These are phyloP conservation scores for Malaclemys terrapin DNA, from an alignment of 2,113 vertebrate species.

Conservation along the genomic window DNA sequence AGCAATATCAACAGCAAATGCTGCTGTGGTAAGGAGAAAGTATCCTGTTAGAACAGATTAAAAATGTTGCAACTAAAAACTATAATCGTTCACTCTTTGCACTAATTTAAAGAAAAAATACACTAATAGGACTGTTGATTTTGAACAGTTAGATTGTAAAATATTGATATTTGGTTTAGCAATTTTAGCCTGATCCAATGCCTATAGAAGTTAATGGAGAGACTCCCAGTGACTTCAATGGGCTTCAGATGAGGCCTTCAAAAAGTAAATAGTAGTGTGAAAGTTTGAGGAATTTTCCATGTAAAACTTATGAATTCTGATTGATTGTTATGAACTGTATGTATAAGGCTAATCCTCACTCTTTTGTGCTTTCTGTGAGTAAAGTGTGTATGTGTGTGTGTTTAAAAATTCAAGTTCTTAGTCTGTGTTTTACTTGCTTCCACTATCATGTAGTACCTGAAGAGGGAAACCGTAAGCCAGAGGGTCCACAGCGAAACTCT, in stretches of 20 bases:
- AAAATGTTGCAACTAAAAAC: neutral
- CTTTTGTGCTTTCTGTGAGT: too few relatives aligned
- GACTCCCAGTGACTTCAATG: accelerated
- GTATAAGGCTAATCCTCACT: neutral
- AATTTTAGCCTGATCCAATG: accelerated
- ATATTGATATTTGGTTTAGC: neutral
- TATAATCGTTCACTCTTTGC: neutral
- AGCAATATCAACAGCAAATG: neutral
- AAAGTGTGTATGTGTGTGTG: too few relatives aligned
- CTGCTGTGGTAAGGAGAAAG: conserved; percentile 41
- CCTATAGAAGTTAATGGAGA: neutral
- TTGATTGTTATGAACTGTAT: neutral
- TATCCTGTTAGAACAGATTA: conserved; percentile 5
- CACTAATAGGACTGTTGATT: neutral
- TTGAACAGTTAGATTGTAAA: conserved; percentile 6
- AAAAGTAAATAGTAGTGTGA: neutral
- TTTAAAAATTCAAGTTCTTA: too few relatives aligned
- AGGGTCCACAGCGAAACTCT: neutral
- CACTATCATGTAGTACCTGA: too few relatives aligned
- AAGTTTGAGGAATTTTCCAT: neutral
- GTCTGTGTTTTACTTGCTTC: too few relatives aligned
- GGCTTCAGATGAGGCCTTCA: neutral
- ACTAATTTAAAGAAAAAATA: conserved; percentile 8
- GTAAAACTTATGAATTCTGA: neutral
- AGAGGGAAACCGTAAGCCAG: too few relatives aligned